A percentile compares a stretch with the other conserved stretches of the same genome.
These are phyloP conservation scores for Mythimna vitellina DNA, from an alignment of 2,888 invertebrate genomes.

Conservation along the genomic window DNA sequence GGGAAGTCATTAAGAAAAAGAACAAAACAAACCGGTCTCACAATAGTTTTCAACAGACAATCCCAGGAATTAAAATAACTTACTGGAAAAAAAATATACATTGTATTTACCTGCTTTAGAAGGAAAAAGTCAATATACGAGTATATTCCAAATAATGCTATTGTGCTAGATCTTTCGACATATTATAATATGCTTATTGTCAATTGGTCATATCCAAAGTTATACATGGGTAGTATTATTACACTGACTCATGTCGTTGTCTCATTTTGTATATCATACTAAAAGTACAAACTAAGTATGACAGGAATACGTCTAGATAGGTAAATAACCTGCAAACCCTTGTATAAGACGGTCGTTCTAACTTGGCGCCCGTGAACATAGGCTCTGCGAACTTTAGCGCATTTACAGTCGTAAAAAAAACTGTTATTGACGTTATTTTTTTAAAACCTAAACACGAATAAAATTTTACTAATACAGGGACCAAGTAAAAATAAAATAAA, in stretches of 20 bases:
- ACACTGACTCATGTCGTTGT: neutral
- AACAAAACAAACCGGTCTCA: neutral
- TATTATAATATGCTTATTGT: neutral
- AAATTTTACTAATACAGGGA: no score
- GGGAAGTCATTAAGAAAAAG: slow-evolving; percentile 4
- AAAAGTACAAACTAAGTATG: no score
- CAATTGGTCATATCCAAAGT: slow-evolving; percentile 5
- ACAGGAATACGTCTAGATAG: no score
- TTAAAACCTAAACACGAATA: no score
- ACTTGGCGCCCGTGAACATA: no score
- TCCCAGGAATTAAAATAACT: slow-evolving; percentile 16
- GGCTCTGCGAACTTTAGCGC: no score
- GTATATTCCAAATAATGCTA: neutral
- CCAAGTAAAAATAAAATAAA: no score
- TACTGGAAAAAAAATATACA: slow-evolving; percentile 15
- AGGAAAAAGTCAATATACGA: slow-evolving; percentile 25
- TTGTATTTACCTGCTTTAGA: slow-evolving; percentile 9
- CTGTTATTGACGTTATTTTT: no score
- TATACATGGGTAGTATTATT: neutral
- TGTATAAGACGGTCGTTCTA: no score
- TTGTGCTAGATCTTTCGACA: neutral
- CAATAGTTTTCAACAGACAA: slow-evolving; percentile 2
- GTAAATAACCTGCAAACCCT: no score
- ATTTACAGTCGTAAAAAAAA: no score
- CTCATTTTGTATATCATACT: no score